Evolutionary conservation across 2,113 vertebrate genomes (phyloP), one percentile per base, ranked within the genome.

Genomic region (Syngnathus typhle): DNA sequence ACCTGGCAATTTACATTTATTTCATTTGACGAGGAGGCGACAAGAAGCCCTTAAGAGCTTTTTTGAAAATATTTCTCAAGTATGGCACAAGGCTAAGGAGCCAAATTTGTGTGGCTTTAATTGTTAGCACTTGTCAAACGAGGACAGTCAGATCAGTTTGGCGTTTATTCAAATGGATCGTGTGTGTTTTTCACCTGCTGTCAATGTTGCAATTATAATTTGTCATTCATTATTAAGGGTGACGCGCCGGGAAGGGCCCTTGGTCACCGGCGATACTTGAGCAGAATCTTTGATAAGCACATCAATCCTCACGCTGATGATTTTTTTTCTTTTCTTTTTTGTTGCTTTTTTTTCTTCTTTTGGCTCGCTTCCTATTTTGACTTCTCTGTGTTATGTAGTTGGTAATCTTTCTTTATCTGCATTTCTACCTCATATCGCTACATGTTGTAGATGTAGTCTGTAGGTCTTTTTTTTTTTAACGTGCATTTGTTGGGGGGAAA

Each of bases 371-470:
- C 4, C 41, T 61, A 46, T 44, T 62, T 62, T 46, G 13, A 6
- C 13, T 64, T 80, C 79, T 86, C 80, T 81, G 78, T 88, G 72
- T 91, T 87, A 85, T 91, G 84, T 87, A 88, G 92, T 93, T 89
- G 23, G 3, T 84, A 85, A 58, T 58, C 88, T 89, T 96, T 93
- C 92, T 94, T 94, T 95, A 93, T 91, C 93, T 96, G 94, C 95
- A 97, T 97, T 96, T 95, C 96, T 98, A 98, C 96, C 96, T 98
- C 95, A 98, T 98, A 21, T 43, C 95, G 93, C 94, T 96, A 95
- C 94, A 96, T 96, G 95, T 94, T 94, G 92, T 94, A 95, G 93
- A 94, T 97, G 94, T 97, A 96, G 95, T 96, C 95, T 93, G 92
- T 95, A 93, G 93, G 95, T 98, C 93, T 91, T 94, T 92, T 96